These are phyloP conservation scores for Sylvietta virens DNA, from an alignment of 2,113 vertebrate species.

Conservation along the genomic window DNA sequence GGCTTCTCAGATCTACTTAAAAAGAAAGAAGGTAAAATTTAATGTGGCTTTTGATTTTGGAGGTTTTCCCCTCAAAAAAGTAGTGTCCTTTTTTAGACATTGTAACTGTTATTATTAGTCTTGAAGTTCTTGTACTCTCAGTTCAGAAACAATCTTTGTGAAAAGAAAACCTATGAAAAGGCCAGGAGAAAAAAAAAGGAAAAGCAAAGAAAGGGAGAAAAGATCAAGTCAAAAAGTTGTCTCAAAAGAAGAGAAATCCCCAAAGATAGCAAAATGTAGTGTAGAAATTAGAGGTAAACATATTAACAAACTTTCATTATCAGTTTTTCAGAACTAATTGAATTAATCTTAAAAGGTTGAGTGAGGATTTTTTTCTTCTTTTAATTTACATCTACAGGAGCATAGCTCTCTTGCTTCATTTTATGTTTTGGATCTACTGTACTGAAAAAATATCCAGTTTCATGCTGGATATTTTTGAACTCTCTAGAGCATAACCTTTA, in stretches of 20 bases:
- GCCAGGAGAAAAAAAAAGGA: neutral
- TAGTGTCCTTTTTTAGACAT: neutral
- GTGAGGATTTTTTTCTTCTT: neutral
- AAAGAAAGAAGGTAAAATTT: conserved; percentile 58
- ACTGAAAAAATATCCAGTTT: neutral
- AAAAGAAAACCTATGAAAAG: neutral
- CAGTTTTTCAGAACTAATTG: neutral
- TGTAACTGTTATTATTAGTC: neutral
- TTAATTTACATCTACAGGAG: neutral
- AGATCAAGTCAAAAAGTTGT: neutral
- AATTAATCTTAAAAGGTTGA: neutral
- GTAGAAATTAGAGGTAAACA: neutral
- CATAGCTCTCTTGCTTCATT: neutral
- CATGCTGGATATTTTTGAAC: neutral
- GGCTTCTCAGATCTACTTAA: conserved; percentile 69
- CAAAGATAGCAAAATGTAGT: neutral
- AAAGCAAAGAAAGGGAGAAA: neutral
- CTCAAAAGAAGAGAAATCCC: neutral
- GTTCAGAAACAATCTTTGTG: neutral
- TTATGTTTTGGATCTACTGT: neutral
- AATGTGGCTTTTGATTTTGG: conserved; percentile 43
- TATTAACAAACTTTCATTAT: neutral
- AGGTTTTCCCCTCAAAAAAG: neutral
- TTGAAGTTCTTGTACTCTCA: neutral
- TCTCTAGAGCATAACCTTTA: neutral